Evolutionary conservation across 2,797 vertebrate species (phyloP).

Genomic region (Gymnocypris eckloni): DNA sequence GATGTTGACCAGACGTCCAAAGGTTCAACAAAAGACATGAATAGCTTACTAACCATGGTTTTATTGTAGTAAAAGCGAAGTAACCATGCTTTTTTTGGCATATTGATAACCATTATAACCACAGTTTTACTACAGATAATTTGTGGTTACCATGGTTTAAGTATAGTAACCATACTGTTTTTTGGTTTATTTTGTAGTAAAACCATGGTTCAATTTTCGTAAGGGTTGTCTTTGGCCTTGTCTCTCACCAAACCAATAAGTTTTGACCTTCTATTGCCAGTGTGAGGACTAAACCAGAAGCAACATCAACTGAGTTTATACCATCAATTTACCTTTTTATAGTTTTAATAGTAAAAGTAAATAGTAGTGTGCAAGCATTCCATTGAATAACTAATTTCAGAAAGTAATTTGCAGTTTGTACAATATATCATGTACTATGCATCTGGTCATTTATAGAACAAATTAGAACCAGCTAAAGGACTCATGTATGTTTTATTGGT

Average conservation of each 20-base stretch:
- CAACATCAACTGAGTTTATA: not conserved
- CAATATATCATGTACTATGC: not conserved
- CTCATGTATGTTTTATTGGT: not conserved
- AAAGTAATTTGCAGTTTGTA: not conserved
- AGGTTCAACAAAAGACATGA: not conserved
- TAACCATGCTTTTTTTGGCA: too few relatives aligned
- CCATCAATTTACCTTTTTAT: not conserved
- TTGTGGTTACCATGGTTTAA: too few relatives aligned
- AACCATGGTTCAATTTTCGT: too few relatives aligned
- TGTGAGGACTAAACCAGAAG: not conserved
- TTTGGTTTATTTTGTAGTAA: too few relatives aligned
- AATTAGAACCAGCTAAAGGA: not conserved
- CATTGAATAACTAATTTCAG: not conserved
- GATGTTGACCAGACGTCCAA: conserved; percentile 19
- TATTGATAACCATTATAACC: too few relatives aligned
- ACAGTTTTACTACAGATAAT: too few relatives aligned
- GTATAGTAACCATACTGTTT: too few relatives aligned
- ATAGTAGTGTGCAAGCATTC: conserved; percentile 2
- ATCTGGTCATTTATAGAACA: not conserved
- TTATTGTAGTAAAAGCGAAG: too few relatives aligned
- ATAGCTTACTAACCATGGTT: not conserved
- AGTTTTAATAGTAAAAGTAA: not conserved
- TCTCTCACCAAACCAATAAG: not conserved
- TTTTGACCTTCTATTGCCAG: not conserved
- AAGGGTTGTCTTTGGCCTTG: not conserved